phyloP scores from a whole-genome alignment of 2,888 invertebrate species.

The Euproctis similis region DNA sequence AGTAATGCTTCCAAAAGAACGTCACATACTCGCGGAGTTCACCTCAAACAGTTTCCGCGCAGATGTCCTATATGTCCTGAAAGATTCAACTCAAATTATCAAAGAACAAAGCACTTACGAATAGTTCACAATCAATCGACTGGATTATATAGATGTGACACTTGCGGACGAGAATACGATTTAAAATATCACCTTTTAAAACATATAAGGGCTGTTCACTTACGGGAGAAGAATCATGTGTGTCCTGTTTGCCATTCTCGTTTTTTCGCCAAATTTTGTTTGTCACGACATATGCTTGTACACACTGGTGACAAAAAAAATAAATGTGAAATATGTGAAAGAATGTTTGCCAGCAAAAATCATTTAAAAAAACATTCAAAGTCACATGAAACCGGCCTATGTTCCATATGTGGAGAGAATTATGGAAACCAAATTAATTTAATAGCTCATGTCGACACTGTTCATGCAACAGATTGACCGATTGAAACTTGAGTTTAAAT shows the following conservation, averaged over 20 bases:
- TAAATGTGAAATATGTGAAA: slow-evolving; percentile 63
- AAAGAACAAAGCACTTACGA: slow-evolving; percentile 51
- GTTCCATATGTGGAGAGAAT: slow-evolving; percentile 33
- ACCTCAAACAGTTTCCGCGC: slow-evolving; percentile 42
- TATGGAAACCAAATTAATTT: slow-evolving; percentile 32
- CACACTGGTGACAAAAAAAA: slow-evolving; percentile 69
- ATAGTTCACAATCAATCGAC: slow-evolving; percentile 44
- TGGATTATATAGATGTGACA: slow-evolving; percentile 42
- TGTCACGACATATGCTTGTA: slow-evolving; percentile 65
- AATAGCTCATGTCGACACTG: slow-evolving; percentile 26
- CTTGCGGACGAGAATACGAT: slow-evolving; percentile 50
- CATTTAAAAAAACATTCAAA: slow-evolving; percentile 43
- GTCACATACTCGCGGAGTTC: slow-evolving; percentile 46
- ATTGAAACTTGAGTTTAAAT: slow-evolving; percentile 11
- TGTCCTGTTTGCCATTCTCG: slow-evolving; percentile 47
- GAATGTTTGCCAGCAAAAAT: slow-evolving; percentile 51
- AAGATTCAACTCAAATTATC: slow-evolving; percentile 53
- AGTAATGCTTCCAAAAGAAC: slow-evolving; percentile 43
- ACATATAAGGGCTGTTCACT: slow-evolving; percentile 52
- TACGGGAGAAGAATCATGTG: slow-evolving; percentile 54
- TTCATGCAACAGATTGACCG: no score
- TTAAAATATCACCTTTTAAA: slow-evolving; percentile 48
- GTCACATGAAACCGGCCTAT: slow-evolving; percentile 33
- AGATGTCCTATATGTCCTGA: slow-evolving; percentile 55
- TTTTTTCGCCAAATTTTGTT: slow-evolving; percentile 52